phyloP scores from a whole-genome alignment of 37 sponge, comb jelly and placozoan genomes.

The Geodia barretti region DNA sequence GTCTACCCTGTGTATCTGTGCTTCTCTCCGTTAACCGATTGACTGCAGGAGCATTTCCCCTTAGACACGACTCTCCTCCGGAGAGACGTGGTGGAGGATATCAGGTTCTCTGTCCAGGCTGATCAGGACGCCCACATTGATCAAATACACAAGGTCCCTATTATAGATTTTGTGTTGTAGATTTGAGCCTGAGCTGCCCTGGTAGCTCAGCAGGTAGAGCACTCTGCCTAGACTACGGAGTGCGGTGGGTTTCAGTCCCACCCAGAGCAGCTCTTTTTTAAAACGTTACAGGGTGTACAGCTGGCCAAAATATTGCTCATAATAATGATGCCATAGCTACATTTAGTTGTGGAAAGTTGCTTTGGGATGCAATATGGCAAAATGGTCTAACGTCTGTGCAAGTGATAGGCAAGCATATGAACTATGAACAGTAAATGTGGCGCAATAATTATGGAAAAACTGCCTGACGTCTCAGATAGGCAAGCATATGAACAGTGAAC shows the following conservation, averaged over 20 bases:
- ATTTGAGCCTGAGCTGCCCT: too few relatives aligned
- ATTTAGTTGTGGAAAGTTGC: too few relatives aligned
- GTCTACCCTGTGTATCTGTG: neutral
- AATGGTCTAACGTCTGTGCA: too few relatives aligned
- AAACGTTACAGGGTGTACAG: neutral
- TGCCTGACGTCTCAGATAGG: neutral
- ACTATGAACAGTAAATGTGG: too few relatives aligned
- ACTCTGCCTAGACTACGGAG: too few relatives aligned
- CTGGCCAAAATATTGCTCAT: neutral
- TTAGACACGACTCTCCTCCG: neutral
- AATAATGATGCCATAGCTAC: too few relatives aligned
- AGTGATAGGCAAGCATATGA: too few relatives aligned
- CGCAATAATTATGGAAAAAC: too few relatives aligned
- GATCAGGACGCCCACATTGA: constrained; percentile 10
- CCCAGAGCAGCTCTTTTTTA: too few relatives aligned
- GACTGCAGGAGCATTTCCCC: constrained; percentile 18
- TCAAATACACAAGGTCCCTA: constrained; percentile 11
- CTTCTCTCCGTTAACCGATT: neutral
- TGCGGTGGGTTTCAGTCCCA: too few relatives aligned
- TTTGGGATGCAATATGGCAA: too few relatives aligned
- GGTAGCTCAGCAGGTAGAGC: too few relatives aligned
- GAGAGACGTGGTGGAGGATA: constrained; percentile 11
- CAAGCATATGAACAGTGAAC: neutral
- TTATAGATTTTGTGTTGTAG: neutral
- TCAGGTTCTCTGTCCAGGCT: constrained; percentile 5